phyloP scores from a whole-genome alignment of 1,140 invertebrate species.

The Ostrea denselamellosa region DNA sequence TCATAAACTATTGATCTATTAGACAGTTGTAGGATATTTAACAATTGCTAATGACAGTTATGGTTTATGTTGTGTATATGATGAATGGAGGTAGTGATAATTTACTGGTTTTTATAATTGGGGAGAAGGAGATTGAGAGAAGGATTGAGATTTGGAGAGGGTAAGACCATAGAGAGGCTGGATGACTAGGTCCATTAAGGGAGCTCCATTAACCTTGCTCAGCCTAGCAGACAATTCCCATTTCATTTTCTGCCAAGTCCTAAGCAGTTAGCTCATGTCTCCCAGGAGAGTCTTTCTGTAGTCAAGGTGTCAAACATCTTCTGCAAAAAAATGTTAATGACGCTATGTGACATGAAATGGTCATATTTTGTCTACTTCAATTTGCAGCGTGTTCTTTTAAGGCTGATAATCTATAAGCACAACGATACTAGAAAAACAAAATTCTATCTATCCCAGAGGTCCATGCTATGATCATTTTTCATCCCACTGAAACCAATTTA shows the following conservation, averaged over 20 bases:
- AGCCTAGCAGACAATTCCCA: not conserved
- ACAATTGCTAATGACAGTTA: conserved; percentile 25
- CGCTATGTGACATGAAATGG: conserved; percentile 17
- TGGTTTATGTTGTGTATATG: not conserved
- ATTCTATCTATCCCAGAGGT: not conserved
- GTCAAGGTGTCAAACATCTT: conserved; percentile 11
- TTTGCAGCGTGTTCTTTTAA: conserved; percentile 32
- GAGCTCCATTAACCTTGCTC: not conserved
- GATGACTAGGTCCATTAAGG: not conserved
- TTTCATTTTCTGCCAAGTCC: not conserved
- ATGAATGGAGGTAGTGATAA: not conserved
- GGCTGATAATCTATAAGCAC: conserved; percentile 18
- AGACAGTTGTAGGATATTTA: not conserved
- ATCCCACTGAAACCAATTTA: conserved; percentile 33
- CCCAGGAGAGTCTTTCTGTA: not conserved
- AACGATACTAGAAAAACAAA: conserved; percentile 3
- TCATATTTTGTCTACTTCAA: conserved; percentile 33
- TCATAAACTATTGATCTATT: conserved; percentile 10
- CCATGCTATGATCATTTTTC: not conserved
- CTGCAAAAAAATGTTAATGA: conserved; percentile 32
- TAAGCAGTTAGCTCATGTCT: conserved; percentile 19
- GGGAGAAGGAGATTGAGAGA: not conserved
- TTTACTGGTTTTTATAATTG: not conserved
- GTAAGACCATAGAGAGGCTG: too few relatives aligned
- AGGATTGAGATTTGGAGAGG: not conserved